Base-by-base conservation (phyloP, 2,797 vertebrate genomes). In the Helicolenus hilgendorfi region DNA sequence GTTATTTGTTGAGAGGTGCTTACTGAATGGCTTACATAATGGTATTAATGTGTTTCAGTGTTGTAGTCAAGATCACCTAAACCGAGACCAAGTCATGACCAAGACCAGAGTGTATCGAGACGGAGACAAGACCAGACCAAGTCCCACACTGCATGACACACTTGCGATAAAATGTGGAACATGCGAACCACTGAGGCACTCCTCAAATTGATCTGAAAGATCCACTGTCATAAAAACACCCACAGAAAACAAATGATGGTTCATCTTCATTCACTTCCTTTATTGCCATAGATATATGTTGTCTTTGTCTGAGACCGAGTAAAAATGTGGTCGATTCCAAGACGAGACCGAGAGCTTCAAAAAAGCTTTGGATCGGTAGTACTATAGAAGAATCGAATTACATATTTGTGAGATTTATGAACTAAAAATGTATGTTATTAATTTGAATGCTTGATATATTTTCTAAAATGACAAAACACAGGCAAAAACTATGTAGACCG, bases 291-390 rank as follows among this genome's bases (percentile, higher is more conserved):
- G 45, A 49, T 4, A 49, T 4, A 49, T 49, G 45, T 49, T 0
- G 15, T 20, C 45, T 49, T 20, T 49, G 1, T 49, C 45, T 49
- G 45, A 49, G 45, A 49, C 45, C 15, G 7, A 45, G 14, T 18
- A 45, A 45, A 1, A 53, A 2, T 53, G 20, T 0, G 20, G 3
- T 9, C 0, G 49, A n/a, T 53, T 53, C 0, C 0, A 20, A 53
- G 20, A 53, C 20, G 49, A n/a, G 20, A 55, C 45, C 14, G 49
- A 55, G 49, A 53, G 8, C 49, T 55, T 55, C 20, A 55, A 27
- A 27, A 27, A 27, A 27, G 26, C 26, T 33, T 33, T 2, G 7
- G 31, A 33, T 7, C 31, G 31, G 31, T 33, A 33, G 26, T 27
- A 27, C 26, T 27, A 27, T 27, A 29, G 29, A 29, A 29, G 5